Base-by-base conservation (phyloP, 1,140 invertebrate species). In the Ladona fulva region DNA sequence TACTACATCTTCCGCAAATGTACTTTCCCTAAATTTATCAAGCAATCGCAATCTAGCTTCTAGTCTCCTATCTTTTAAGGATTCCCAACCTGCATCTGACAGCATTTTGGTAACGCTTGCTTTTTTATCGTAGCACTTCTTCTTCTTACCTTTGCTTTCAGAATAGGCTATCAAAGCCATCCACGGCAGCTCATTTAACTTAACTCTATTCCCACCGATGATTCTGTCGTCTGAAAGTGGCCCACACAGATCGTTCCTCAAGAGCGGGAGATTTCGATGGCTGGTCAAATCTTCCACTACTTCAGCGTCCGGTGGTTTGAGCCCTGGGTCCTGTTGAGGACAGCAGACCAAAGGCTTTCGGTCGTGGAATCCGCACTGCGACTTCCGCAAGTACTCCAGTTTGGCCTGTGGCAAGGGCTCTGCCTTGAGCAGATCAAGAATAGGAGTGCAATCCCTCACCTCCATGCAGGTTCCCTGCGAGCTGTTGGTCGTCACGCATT, bases 111-210 rank as follows among this genome's bases (percentile, higher is more conserved):
- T n/a, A n/a, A n/a, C n/a, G n/a, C n/a, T n/a, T n/a, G n/a, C n/a
- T n/a, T n/a, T n/a, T n/a, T n/a, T n/a, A n/a, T n/a, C n/a, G n/a
- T n/a, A n/a, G n/a, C n/a, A n/a, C n/a, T n/a, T n/a, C n/a, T n/a
- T 37, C 29, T 37, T 8, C 29, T 37, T 8, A 37, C 29, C 29
- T 37, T 8, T 83, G 87, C 87, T 81, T 78, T 83, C 85, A 24
- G 85, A 79, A 76, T 91, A 91, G 0, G 85, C 84, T 10, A 92
- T 80, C 0, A 91, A 82, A 0, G 88, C 89, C 90, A 91, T 91
- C 91, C 91, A 92, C 0, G 91, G 90, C 82, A 88, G 90, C 78
- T 91, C 89, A 77, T 86, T 87, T 0, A 91, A 79, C 0, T 82
- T 82, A 0, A 90, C 89, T 78, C 86, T 85, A 25, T 88, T 87